Conservation (phyloP, 2,888 invertebrate species). For the Hirtodrosophila histrioides region DNA sequence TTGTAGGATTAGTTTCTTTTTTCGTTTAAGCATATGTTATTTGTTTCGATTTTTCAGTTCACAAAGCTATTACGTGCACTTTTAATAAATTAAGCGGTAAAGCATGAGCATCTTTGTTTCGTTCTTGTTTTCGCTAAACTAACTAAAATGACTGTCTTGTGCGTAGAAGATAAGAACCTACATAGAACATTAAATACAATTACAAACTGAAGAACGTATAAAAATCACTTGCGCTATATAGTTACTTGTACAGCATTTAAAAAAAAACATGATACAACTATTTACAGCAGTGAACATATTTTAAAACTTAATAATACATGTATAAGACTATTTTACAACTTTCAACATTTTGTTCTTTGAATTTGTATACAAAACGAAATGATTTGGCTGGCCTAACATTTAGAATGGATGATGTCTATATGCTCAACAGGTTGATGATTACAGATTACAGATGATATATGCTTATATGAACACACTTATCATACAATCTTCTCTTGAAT, state of each 20-base stretch:
- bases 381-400: constrained; percentile 62
- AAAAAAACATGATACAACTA: constrained; percentile 62
- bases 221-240: constrained; percentile 64
- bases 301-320: constrained; percentile 71
- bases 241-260: constrained; percentile 53
- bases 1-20: constrained; percentile 14
- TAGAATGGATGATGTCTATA: constrained; percentile 30
- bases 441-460: constrained; percentile 33
- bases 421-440: constrained; percentile 41
- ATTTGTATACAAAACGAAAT: constrained; percentile 66
- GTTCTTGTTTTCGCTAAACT: constrained; percentile 52
- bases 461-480: constrained; percentile 53
- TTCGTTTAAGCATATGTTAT: constrained; percentile 26
- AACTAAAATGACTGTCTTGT: constrained; percentile 75
- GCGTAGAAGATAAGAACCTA: constrained; percentile 64
- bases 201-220: constrained; percentile 37
- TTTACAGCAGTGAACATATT: constrained; percentile 73
- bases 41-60: constrained; percentile 57
- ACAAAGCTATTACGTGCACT: constrained; percentile 61
- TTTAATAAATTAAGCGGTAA: constrained; percentile 62
- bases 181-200: constrained; percentile 38
- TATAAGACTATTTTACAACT: constrained; percentile 62
- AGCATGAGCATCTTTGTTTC: constrained; percentile 66
- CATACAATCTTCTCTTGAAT: constrained; percentile 34
- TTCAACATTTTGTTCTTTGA: constrained; percentile 54